Base-by-base conservation (phyloP, 2,113 vertebrate genomes). In the Pipa parva region DNA sequence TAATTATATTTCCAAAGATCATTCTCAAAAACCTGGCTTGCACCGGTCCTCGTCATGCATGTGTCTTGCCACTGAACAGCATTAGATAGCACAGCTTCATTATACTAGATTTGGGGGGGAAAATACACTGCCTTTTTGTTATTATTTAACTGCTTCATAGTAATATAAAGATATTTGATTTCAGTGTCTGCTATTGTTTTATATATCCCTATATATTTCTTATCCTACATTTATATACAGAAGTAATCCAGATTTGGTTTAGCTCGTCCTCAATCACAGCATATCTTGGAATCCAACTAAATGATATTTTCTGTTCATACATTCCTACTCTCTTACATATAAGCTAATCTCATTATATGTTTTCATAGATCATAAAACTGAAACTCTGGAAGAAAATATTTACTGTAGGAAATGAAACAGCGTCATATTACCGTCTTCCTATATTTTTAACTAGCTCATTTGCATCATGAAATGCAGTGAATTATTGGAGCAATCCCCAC, bases 101-200 rank as follows among this genome's bases (percentile, higher is more conserved):
- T 78, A 17, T 28, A 15, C 58, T 54, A 60, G 58, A 70, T 31
- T 54, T 37, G 59, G 64, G 13, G 65, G 72, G 50, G 74, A 36
- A 71, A 71, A n/a, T 60, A 79, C 73, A 72, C 27, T 75, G 74
- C 29, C 33, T 60, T 63, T 3, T 8, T 75, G 37, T 54, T 68
- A 59, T 54, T 18, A 42, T 69, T 61, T 68, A 59, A 59, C 24
- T 25, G 49, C 48, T 36, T 36, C 29, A 28, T 54, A 45, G 48
- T 54, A n/a, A 59, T 63, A 63, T 37, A 52, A 28, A 63, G n/a
- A 24, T 17, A 52, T 25, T 54, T 27, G 2, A 51, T 68, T 59
- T 50, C 29, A 56, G 59, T 18, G 46, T 60, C 56, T 22, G 49
- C 56, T 59, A 33, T 52, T 37, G 45, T 68, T 36, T 45, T 15